Percentiles rank a stretch among this genome's conserved stretches.
Conservation (phyloP, 2,888 invertebrate species). For the Clostera curtula region DNA sequence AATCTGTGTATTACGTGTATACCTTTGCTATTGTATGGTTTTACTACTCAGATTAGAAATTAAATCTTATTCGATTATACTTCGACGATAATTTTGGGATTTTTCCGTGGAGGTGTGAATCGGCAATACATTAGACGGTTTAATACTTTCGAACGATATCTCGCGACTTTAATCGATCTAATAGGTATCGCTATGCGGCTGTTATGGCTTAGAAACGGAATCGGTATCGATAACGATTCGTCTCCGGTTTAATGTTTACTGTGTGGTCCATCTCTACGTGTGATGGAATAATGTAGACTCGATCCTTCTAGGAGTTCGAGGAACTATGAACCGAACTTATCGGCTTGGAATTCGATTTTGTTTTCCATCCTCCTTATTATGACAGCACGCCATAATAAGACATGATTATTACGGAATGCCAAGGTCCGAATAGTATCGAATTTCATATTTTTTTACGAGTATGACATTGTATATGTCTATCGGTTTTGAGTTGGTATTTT, state of each 20-base stretch:
- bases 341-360: slow-evolving; percentile 20
- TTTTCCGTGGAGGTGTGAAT: slow-evolving; percentile 36
- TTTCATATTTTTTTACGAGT: slow-evolving; percentile 37
- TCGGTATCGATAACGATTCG: slow-evolving; percentile 38
- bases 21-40: slow-evolving; percentile 9
- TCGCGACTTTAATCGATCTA: slow-evolving; percentile 42
- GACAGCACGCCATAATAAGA: slow-evolving; percentile 49
- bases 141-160: slow-evolving; percentile 46
- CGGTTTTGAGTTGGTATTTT: neutral
- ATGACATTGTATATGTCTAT: slow-evolving; percentile 6
- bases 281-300: slow-evolving; percentile 34
- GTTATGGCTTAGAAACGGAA: slow-evolving; percentile 37
- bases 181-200: slow-evolving; percentile 41
- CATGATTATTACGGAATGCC: slow-evolving; percentile 46
- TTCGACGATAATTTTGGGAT: slow-evolving; percentile 23
- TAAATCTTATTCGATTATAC: slow-evolving; percentile 22
- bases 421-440: slow-evolving; percentile 31
- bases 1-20: no score
- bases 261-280: slow-evolving; percentile 53
- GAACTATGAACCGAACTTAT: slow-evolving; percentile 13
- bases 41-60: slow-evolving; percentile 22
- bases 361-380: slow-evolving; percentile 42
- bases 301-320: slow-evolving; percentile 20
- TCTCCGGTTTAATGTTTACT: slow-evolving; percentile 36
- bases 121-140: slow-evolving; percentile 42